Percentiles rank a stretch among this genome's conserved stretches.
Evolutionary conservation across 2,113 vertebrate species (phyloP).

Genomic region (Gobius niger): DNA sequence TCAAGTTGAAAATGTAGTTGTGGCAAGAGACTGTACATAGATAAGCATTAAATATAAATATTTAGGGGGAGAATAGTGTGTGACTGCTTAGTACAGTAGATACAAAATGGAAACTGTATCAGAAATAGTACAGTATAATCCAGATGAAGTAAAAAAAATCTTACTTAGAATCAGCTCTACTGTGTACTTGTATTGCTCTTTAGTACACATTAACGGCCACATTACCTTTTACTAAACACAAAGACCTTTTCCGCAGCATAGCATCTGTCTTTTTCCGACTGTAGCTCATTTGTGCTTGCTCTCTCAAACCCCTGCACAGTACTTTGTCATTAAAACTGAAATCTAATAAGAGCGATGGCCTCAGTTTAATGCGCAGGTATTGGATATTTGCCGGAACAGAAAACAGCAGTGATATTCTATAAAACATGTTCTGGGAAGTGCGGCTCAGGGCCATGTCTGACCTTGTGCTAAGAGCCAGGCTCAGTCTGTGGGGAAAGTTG

Average conservation of each 20-base stretch:
- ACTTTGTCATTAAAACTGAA: constrained; percentile 34
- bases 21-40: too few relatives aligned
- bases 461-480: constrained; percentile 32
- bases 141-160: neutral
- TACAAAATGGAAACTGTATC: too few relatives aligned
- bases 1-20: too few relatives aligned
- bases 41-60: too few relatives aligned
- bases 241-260: neutral
- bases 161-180: too few relatives aligned
- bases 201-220: neutral
- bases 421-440: constrained; percentile 36
- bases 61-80: too few relatives aligned
- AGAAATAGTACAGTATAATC: too few relatives aligned
- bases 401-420: constrained; percentile 25
- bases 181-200: neutral
- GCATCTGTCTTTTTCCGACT: neutral
- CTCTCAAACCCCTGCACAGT: constrained; percentile 7
- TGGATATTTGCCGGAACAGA: constrained; percentile 24
- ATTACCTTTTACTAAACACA: neutral
- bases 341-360: constrained; percentile 33
- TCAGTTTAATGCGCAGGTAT: constrained; percentile 32
- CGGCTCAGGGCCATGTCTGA: constrained; percentile 51
- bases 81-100: too few relatives aligned
- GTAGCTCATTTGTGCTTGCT: neutral
- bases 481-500: constrained; percentile 5